These are phyloP conservation scores for Amazona guildingii DNA, from an alignment of 2,113 vertebrate species.

Conservation along the genomic window DNA sequence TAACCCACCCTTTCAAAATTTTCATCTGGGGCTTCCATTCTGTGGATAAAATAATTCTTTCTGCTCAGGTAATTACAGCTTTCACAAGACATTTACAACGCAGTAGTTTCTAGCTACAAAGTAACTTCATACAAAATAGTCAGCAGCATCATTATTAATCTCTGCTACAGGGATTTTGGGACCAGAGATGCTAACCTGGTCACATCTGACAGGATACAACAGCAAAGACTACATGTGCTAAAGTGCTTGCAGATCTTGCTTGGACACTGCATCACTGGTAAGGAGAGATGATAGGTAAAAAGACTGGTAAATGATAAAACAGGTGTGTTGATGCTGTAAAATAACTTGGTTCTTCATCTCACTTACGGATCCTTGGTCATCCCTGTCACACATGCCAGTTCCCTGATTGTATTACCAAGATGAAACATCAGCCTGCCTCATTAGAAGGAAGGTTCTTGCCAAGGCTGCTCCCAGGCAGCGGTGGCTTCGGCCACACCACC, in stretches of 20 bases:
- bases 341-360: neutral
- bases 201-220: neutral
- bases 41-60: neutral
- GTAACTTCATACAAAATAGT: neutral
- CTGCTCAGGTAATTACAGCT: neutral
- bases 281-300: neutral
- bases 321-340: neutral
- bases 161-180: fast-evolving
- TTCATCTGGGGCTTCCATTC: neutral
- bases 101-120: neutral
- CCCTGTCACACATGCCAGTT: fast-evolving
- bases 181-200: neutral
- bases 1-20: neutral
- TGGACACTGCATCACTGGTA: neutral
- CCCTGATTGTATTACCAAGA: neutral
- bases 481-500: fast-evolving
- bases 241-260: neutral
- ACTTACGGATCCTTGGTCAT: neutral
- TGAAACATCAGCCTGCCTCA: fast-evolving
- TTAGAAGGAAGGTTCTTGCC: neutral
- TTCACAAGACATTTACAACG: neutral
- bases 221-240: neutral
- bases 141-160: too few relatives aligned
- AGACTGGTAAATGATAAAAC: neutral
- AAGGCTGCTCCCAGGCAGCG: fast-evolving